Conservation (phyloP, 2,888 invertebrate genomes). For the Drosophila diplacantha region DNA sequence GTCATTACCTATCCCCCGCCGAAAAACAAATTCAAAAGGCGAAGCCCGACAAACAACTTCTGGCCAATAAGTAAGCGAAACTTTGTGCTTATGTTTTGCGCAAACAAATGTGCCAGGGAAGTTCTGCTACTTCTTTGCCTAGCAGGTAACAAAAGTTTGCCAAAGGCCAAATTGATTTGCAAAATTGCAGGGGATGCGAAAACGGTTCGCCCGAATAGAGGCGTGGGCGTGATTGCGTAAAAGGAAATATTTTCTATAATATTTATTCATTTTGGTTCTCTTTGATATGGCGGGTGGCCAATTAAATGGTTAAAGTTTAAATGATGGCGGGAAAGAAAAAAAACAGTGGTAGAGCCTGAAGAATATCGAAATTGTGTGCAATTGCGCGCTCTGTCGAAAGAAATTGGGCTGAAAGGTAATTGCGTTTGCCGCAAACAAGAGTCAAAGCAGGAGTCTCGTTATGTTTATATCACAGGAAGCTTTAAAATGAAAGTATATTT, state of each 20-base stretch:
- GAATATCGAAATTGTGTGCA: conserved; percentile 55
- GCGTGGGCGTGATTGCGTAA: conserved; percentile 9
- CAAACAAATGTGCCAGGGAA: conserved; percentile 57
- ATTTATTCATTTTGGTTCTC: conserved; percentile 62
- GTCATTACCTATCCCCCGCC: conserved; percentile 20
- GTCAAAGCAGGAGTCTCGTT: too few relatives aligned
- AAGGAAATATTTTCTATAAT: conserved; percentile 38
- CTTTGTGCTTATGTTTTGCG: conserved; percentile 56
- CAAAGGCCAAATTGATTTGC: conserved; percentile 65
- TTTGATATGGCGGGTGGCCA: conserved; percentile 62
- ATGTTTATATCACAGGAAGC: not conserved
- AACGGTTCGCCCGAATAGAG: not conserved
- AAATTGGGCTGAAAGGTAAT: not conserved
- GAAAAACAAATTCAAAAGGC: conserved; percentile 31
- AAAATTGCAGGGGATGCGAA: conserved; percentile 35
- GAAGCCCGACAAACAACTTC: conserved; percentile 47
- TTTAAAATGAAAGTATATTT: not conserved
- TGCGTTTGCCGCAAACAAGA: not conserved
- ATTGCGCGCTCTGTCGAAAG: conserved; percentile 58
- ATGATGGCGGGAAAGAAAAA: not conserved
- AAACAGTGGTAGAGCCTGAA: conserved; percentile 5
- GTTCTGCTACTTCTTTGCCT: conserved; percentile 16
- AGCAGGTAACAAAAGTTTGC: conserved; percentile 52
- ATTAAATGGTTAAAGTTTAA: conserved; percentile 51
- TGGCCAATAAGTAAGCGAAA: conserved; percentile 60